These are phyloP conservation scores for Listronotus bonariensis DNA, from an alignment of 1,140 invertebrate species.

Conservation along the genomic window DNA sequence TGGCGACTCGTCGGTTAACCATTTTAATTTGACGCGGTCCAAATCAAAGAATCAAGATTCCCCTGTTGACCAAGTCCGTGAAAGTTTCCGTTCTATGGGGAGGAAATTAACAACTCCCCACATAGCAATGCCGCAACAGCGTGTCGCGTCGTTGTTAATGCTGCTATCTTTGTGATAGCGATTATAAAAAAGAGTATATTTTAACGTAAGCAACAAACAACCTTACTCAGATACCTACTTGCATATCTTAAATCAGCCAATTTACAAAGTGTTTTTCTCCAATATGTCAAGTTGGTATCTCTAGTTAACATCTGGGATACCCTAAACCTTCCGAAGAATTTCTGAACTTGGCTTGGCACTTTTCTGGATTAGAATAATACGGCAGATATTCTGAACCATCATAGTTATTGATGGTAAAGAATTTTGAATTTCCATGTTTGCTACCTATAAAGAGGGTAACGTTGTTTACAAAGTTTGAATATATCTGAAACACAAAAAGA, in stretches of 20 bases:
- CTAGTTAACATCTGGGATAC: slow-evolving; percentile 61
- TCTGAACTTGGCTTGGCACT: slow-evolving; percentile 59
- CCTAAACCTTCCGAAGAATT: slow-evolving; percentile 64
- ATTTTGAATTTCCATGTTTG: slow-evolving; percentile 61
- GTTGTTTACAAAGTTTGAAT: slow-evolving; percentile 62
- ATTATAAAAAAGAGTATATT: too few relatives aligned
- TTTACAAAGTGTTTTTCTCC: slow-evolving; percentile 65
- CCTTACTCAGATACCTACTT: slow-evolving; percentile 52
- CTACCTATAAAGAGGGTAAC: slow-evolving; percentile 66
- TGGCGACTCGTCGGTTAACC: too few relatives aligned
- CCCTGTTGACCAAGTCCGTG: too few relatives aligned
- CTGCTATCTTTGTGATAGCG: too few relatives aligned
- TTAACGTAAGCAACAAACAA: too few relatives aligned
- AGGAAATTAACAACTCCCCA: too few relatives aligned
- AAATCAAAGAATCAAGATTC: too few relatives aligned
- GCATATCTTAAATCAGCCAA: slow-evolving; percentile 60
- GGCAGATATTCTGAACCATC: slow-evolving; percentile 59
- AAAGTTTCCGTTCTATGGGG: too few relatives aligned
- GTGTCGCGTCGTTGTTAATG: too few relatives aligned
- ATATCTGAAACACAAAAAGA: slow-evolving; percentile 58
- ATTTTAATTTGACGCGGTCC: too few relatives aligned
- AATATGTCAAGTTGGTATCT: slow-evolving; percentile 58
- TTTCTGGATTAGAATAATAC: slow-evolving; percentile 53
- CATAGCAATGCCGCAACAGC: too few relatives aligned
- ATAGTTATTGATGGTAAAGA: slow-evolving; percentile 64